Conservation (phyloP, 2,888 invertebrate genomes). For the Lasioglossum oenotherae region DNA sequence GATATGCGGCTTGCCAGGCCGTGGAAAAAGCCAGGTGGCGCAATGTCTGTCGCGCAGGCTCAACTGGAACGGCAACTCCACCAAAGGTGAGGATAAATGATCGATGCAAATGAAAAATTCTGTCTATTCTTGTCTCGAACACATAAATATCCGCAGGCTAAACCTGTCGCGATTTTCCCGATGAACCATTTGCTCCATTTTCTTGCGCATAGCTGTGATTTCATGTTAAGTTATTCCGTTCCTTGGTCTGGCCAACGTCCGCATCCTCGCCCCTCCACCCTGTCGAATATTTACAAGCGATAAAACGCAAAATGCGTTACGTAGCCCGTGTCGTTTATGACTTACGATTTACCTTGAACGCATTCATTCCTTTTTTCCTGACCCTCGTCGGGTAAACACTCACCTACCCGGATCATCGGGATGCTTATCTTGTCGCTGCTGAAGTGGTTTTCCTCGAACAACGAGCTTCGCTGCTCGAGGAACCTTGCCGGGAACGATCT, state of each 20-base stretch:
- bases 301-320: not conserved
- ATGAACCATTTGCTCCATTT: not conserved
- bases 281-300: not conserved
- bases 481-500: not conserved
- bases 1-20: conserved; percentile 95
- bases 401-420: not conserved
- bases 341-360: conserved; percentile 15
- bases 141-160: too few species aligned
- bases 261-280: not conserved
- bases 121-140: too few species aligned
- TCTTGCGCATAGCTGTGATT: not conserved
- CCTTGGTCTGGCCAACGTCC: not conserved
- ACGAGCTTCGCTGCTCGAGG: not conserved
- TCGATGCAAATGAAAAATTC: not conserved
- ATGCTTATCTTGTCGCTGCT: not conserved
- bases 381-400: not conserved
- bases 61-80: conserved; percentile 95
- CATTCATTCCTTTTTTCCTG: conserved; percentile 4
- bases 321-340: conserved; percentile 13
- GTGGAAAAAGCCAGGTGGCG: conserved; percentile 96
- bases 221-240: not conserved
- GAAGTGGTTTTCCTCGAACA: not conserved
- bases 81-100: conserved; percentile 88
- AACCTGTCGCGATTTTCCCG: not conserved
- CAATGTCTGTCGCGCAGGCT: conserved; percentile 94